These are phyloP conservation scores for Idris sp. DNA, from an alignment of 1,140 invertebrate genomes.

Conservation along the genomic window DNA sequence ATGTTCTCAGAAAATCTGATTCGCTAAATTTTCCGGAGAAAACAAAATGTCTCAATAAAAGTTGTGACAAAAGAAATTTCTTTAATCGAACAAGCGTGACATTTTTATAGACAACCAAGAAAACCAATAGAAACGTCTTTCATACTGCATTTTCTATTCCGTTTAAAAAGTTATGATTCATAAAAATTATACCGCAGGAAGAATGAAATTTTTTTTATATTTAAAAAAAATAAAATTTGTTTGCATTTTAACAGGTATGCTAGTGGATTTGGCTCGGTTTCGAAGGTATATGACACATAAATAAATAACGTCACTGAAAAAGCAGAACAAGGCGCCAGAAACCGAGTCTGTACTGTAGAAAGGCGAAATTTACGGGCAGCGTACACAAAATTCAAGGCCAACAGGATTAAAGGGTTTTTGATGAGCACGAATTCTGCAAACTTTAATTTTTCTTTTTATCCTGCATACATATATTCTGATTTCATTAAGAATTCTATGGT, in stretches of 20 bases:
- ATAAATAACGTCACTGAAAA: constrained; percentile 47
- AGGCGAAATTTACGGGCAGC: constrained; percentile 48
- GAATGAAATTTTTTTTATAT: too few relatives aligned
- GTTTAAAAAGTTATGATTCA: too few relatives aligned
- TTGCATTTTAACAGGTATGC: constrained; percentile 9
- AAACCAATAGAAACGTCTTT: too few relatives aligned
- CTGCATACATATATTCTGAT: constrained; percentile 17
- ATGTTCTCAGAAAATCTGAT: too few relatives aligned
- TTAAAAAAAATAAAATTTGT: too few relatives aligned
- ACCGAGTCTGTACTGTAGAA: constrained; percentile 37
- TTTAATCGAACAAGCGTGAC: too few relatives aligned
- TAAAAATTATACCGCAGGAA: too few relatives aligned
- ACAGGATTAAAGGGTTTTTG: constrained; percentile 55
- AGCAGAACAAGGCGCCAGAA: constrained; percentile 32
- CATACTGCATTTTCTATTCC: too few relatives aligned
- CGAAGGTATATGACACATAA: constrained; percentile 48
- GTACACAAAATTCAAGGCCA: constrained; percentile 40
- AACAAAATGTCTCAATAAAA: too few relatives aligned
- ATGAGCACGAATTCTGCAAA: constrained; percentile 50
- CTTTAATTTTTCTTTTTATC: constrained; percentile 35
- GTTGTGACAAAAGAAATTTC: too few relatives aligned
- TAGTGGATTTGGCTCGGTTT: constrained; percentile 31
- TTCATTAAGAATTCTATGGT: constrained; percentile 3
- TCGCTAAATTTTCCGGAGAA: too few relatives aligned
- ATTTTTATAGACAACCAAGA: background rate